Base-by-base conservation (phyloP, 1,140 invertebrate genomes). In the Drosophila erecta region DNA sequence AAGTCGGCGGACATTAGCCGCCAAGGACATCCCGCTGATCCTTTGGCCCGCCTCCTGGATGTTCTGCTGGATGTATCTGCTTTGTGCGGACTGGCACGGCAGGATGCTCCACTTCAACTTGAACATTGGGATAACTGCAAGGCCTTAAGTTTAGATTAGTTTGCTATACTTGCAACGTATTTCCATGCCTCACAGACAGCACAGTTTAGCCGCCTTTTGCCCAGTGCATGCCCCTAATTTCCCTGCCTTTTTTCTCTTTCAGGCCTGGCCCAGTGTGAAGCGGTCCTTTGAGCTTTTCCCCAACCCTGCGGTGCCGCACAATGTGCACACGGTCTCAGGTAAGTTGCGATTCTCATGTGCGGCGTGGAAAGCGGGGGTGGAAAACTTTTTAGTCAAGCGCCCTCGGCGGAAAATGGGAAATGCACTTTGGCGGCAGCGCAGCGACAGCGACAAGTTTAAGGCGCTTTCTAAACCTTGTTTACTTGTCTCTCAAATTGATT, bases 261-360 rank as follows among this genome's bases (percentile, higher is more conserved):
- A 92, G 90, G 87, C 90, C 40, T 92, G 90, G 90, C 87, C 90
- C 54, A 81, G 74, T 61, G 84, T 92, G 22, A 92, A 92, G 70
- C 83, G 85, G 20, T 73, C 90, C 33, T 92, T 91, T 74, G 90
- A 92, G 55, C 60, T 92, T 6, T 90, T 76, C 44, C 90, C 90
- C 24, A 73, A 30, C 55, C 65, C 79, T 8, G 76, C 73, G 24
- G 73, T 78, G 76, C 78, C 87, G 17, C 79, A 83, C 74, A 69
- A 80, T 61, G 73, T 90, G 71, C 87, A 92, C 71, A 85, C 76
- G 53, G 91, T 92, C 41, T 79, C 90, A 90, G 90, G 90, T 92
- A 90, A 91, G 76, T 77, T 67, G 20, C 37, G 30, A 30, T 15
- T 22, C 61, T n/a, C 33, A 35, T 56, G 44, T 30, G 20, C 41